Percentiles rank a stretch among this genome's conserved stretches.
Evolutionary conservation across 2,888 invertebrate genomes (phyloP).

Genomic region (Chrysina gloriosa): DNA sequence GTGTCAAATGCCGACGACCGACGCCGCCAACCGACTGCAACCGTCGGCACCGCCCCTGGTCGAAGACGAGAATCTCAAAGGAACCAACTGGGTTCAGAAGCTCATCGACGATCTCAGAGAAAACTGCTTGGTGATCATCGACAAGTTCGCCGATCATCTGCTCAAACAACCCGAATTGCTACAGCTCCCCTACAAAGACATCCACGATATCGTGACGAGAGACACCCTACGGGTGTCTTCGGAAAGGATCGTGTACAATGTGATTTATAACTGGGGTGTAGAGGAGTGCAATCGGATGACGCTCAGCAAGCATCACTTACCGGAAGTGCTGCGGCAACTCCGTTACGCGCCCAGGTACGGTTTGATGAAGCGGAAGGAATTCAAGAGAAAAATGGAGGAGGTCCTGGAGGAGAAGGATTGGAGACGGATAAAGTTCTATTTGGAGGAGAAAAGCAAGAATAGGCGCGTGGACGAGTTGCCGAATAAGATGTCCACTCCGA

Average conservation of each 20-base stretch:
- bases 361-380: slow-evolving; percentile 74
- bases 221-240: slow-evolving; percentile 75
- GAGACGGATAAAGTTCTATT: slow-evolving; percentile 58
- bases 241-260: slow-evolving; percentile 73
- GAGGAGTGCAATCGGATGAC: slow-evolving; percentile 69
- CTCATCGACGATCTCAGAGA: slow-evolving; percentile 73
- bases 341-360: slow-evolving; percentile 64
- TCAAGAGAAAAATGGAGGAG: slow-evolving; percentile 62
- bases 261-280: slow-evolving; percentile 72
- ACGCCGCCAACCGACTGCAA: slow-evolving; percentile 55
- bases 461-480: slow-evolving; percentile 57
- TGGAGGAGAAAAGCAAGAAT: slow-evolving; percentile 58
- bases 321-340: slow-evolving; percentile 65
- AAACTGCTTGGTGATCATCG: slow-evolving; percentile 75
- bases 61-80: slow-evolving; percentile 56
- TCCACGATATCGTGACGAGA: slow-evolving; percentile 74
- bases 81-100: slow-evolving; percentile 62
- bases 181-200: slow-evolving; percentile 74
- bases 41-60: slow-evolving; percentile 62
- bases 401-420: slow-evolving; percentile 69
- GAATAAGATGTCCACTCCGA: slow-evolving; percentile 55
- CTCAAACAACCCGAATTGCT: slow-evolving; percentile 70
- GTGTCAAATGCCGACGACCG: slow-evolving; percentile 56
- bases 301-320: slow-evolving; percentile 65
- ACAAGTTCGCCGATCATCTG: slow-evolving; percentile 69